These are phyloP conservation scores for Ornithoptera priamus DNA, from an alignment of 2,888 invertebrate species.

Conservation along the genomic window DNA sequence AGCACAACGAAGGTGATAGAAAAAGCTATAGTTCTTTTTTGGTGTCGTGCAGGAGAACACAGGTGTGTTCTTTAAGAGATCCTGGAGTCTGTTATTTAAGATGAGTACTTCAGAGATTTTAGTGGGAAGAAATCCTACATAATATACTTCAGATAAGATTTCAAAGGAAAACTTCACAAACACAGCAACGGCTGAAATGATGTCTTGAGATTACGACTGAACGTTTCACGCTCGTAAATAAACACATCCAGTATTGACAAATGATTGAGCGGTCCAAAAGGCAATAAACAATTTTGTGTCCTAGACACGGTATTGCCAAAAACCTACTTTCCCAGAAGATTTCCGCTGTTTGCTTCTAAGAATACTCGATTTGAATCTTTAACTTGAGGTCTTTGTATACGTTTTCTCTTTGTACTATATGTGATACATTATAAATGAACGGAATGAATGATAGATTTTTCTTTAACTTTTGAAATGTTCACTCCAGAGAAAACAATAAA, in stretches of 20 bases:
- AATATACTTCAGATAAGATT: too few species aligned
- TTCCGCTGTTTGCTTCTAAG: background rate
- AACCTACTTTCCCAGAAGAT: constrained; percentile 18
- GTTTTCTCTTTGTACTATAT: constrained; percentile 9
- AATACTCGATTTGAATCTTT: constrained; percentile 25
- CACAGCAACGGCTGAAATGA: too few species aligned
- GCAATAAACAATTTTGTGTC: constrained; percentile 16
- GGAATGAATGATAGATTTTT: background rate
- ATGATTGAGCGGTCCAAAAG: constrained; percentile 8
- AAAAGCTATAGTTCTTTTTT: too few species aligned
- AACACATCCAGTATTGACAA: constrained; percentile 21
- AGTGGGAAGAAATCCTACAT: too few species aligned
- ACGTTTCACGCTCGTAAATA: background rate
- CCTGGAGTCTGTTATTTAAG: too few species aligned
- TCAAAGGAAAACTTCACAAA: too few species aligned
- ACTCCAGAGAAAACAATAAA: background rate
- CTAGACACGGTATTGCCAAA: constrained; percentile 4
- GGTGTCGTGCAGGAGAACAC: too few species aligned
- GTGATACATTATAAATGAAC: constrained; percentile 3
- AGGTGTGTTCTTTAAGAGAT: too few species aligned
- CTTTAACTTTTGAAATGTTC: background rate
- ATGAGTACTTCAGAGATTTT: too few species aligned
- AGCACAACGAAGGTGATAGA: too few species aligned
- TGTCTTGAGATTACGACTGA: constrained; percentile 4
- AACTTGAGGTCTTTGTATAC: constrained; percentile 8